phyloP scores from a whole-genome alignment of 2,888 invertebrate genomes.

The Poecilobothrus nobilitatus region DNA sequence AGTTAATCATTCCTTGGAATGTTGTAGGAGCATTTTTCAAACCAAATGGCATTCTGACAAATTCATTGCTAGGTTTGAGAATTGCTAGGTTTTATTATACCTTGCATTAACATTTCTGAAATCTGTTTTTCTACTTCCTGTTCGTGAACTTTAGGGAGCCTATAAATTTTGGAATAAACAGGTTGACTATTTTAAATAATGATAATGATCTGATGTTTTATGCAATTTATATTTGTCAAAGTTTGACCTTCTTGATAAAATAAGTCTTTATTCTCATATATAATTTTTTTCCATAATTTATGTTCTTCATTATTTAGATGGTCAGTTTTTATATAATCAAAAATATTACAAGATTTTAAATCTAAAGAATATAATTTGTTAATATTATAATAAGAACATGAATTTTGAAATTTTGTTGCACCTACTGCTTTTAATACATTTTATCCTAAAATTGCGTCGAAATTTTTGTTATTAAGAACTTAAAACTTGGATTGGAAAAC shows the following conservation, averaged over 20 bases:
- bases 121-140: too few species aligned
- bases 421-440: slow-evolving; percentile 10
- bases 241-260: too few species aligned
- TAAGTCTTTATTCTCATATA: too few species aligned
- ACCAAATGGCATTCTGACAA: too few species aligned
- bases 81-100: slow-evolving; percentile 14
- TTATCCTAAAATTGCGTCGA: slow-evolving; percentile 13
- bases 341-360: background rate
- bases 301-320: slow-evolving; percentile 25
- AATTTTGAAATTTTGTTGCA: slow-evolving; percentile 10
- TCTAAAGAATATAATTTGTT: background rate
- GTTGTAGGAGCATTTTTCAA: too few species aligned
- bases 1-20: too few species aligned
- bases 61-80: slow-evolving; percentile 19
- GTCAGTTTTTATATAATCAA: slow-evolving; percentile 35
- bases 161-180: slow-evolving; percentile 9
- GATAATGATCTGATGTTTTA: background rate
- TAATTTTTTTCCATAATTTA: slow-evolving; percentile 1
- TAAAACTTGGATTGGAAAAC: slow-evolving; percentile 28
- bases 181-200: background rate
- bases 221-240: too few species aligned
- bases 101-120: slow-evolving; percentile 26
- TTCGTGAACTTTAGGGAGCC: slow-evolving; percentile 3
- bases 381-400: slow-evolving; percentile 2
- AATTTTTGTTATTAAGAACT: slow-evolving; percentile 26